Evolutionary conservation across 1,140 invertebrate species (phyloP).

Genomic region (Leptinotarsa texana): DNA sequence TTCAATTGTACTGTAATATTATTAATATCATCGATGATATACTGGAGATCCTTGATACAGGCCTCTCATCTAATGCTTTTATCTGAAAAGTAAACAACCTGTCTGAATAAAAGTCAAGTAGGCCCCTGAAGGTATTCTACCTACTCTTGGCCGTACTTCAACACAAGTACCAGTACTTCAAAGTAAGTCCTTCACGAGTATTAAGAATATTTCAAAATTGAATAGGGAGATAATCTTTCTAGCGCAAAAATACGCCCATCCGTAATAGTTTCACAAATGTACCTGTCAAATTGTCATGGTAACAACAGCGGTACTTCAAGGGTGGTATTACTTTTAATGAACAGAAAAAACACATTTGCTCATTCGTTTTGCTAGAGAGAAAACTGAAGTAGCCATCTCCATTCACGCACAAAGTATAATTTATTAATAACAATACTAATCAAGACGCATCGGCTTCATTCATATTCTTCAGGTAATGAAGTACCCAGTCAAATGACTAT

Average conservation of each 20-base stretch:
- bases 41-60: not conserved
- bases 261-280: not conserved
- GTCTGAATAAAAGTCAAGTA: slow-evolving; percentile 6
- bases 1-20: no score
- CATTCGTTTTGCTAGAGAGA: no score
- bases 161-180: not conserved
- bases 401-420: no score
- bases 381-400: no score
- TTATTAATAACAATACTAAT: no score
- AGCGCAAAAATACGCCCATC: not conserved
- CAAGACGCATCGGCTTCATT: no score
- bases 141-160: not conserved
- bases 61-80: not conserved
- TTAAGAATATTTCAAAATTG: not conserved
- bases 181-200: not conserved
- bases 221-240: slow-evolving; percentile 2
- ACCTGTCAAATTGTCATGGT: not conserved
- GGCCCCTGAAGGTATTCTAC: not conserved
- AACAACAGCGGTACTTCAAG: no score
- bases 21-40: no score
- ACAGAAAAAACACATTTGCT: no score
- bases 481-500: no score
- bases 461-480: no score
- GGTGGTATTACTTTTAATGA: no score
- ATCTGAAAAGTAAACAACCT: not conserved